Base-by-base conservation (phyloP, 1,140 invertebrate genomes). In the Dolichoris vasculosae region DNA sequence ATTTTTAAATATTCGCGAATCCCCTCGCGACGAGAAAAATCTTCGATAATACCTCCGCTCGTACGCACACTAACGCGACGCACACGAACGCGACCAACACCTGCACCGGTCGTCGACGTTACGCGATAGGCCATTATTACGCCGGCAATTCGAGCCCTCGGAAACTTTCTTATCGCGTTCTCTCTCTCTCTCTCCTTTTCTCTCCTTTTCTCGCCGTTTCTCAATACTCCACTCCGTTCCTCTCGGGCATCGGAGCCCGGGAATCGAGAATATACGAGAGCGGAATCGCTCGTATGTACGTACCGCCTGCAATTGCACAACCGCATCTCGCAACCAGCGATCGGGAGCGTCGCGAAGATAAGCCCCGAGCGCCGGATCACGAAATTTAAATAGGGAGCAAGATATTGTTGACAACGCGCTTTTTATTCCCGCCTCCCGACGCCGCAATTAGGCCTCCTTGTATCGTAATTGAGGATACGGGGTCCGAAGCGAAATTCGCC, bases 61-160 rank as follows among this genome's bases (percentile, higher is more conserved):
- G 30, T 3, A 32, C 75, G 6, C 30, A 17, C 30, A 48, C 67
- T 9, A 7, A 71, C 32, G 46, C 23, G 23, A n/a, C 71, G 20
- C 48, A 20, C 48, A 32, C 48, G 48, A 46, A 32, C 75, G 76
- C 82, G 46, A 32, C 46, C n/a, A 82, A 55, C 77, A 78, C 82
- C 55, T 59, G 55, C 55, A 26, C 20, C 1, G 23, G 20, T n/a
- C n/a, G 23, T 4, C 23, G 55, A 43, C 43, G 30, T 32, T 55
- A 48, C 75, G 48, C 48, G 75, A 77, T 77, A 46, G 30, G 48
- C 30, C 75, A 55, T 77, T 55, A 55, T 77, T 77, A 35, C 71
- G 20, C 23, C 4, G 55, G 55, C 23, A 59, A 59, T 59, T 59
- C 55, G 26, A 75, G 71, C 71, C 71, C 67, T 69, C 67, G 67